Base-by-base conservation (phyloP, 1,140 invertebrate genomes). In the Stenopsyche tienmushanensis region DNA sequence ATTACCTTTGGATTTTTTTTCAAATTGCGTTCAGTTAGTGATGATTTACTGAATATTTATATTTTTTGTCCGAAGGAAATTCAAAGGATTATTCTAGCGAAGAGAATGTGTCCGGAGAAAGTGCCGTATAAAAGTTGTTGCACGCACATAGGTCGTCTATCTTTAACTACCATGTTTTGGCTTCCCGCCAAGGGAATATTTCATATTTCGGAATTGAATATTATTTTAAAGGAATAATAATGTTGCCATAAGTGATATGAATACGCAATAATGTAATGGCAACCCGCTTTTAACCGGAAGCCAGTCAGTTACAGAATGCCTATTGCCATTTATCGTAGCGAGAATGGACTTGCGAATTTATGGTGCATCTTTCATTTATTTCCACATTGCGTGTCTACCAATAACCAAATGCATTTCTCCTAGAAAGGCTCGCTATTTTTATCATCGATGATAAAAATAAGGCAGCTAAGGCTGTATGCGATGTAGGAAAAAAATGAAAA, bases 161-260 rank as follows among this genome's bases (percentile, higher is more conserved):
- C 44, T 47, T n/a, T 44, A 26, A 21, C 52, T 25, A 34, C 44
- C 20, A 15, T 21, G 45, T 24, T 18, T 67, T 67, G 65, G 65
- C 65, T 53, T n/a, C 24, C 24, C n/a, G 64, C 67, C 67, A 69
- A 63, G 25, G 49, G 53, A 7, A 44, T 60, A 54, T 52, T 52
- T 69, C 58, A 63, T 50, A 59, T 64, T 69, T 69, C 45, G 44
- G 52, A 44, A 69, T 64, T 60, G 57, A 57, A 64, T 64, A 60
- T 58, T 58, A 57, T 54, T 67, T 67, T 54, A 64, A 24, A 68
- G 62, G 62, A 68, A 60, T 64, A 63, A 62, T 66, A 67, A 67
- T 58, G 65, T 57, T 49, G 39, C 53, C 44, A 67, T 67, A 67
- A 67, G 65, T 63, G 65, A 67, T 67, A 67, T 67, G 59, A 67